Percentiles rank a stretch among this genome's conserved stretches.
Conservation (phyloP, 2,113 vertebrate species). For the Rousettus leschenaultii region DNA sequence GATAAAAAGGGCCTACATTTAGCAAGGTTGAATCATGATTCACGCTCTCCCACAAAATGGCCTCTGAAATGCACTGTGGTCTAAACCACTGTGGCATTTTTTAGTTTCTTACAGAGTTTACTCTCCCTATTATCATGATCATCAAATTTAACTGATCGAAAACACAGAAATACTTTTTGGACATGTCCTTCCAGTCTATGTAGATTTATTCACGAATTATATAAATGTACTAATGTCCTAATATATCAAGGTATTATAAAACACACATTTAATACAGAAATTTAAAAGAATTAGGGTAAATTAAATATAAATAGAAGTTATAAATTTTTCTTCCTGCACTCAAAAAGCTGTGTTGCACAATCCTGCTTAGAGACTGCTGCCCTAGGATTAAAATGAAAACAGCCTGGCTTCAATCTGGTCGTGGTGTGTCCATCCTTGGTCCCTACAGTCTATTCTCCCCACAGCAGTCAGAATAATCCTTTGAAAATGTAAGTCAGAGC, state of each 20-base stretch:
- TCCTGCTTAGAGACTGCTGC: background rate
- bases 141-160: background rate
- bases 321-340: background rate
- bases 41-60: conserved; percentile 13
- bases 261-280: background rate
- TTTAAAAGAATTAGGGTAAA: conserved; percentile 25
- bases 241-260: background rate
- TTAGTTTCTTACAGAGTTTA: background rate
- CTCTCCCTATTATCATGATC: background rate
- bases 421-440: background rate
- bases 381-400: background rate
- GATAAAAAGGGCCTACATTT: conserved; percentile 47
- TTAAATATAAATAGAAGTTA: conserved; percentile 38
- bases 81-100: background rate
- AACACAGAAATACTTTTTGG: background rate
- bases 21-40: conserved; percentile 5
- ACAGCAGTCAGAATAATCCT: background rate
- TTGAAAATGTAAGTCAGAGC: conserved; percentile 22
- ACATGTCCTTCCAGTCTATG: background rate
- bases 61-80: background rate
- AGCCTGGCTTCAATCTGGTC: background rate
- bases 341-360: background rate
- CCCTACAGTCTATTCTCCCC: background rate
- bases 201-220: conserved; percentile 33
- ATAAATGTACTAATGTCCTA: background rate